phyloP scores from a whole-genome alignment of 2,113 vertebrate genomes.

The Dryoscopus gambensis region DNA sequence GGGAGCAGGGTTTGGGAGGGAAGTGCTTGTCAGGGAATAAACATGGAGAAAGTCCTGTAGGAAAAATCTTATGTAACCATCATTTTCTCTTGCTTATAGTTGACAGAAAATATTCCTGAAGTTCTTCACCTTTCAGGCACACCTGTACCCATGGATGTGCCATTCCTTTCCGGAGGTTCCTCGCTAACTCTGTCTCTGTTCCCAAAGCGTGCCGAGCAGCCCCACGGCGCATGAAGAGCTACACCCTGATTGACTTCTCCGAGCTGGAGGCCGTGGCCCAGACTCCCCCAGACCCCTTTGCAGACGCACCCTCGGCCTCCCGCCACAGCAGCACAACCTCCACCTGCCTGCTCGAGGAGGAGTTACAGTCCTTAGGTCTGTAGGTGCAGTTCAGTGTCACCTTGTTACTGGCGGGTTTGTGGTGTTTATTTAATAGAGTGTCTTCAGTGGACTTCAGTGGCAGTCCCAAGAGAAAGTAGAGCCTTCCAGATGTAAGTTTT shows the following conservation, averaged over 20 bases:
- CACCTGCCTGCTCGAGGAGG: constrained; percentile 56
- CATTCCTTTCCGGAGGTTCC: not conserved
- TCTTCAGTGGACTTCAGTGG: not conserved
- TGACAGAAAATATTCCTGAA: not conserved
- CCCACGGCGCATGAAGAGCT: constrained; percentile 67
- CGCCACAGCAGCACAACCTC: not conserved
- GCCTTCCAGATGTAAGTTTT: not conserved
- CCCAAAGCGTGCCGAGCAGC: constrained; percentile 49
- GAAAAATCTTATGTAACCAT: not conserved
- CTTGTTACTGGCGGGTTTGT: fast-evolving
- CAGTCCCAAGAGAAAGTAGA: not conserved
- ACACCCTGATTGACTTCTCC: constrained; percentile 83
- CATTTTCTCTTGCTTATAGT: fast-evolving
- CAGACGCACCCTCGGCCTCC: fast-evolving
- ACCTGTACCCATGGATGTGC: not conserved
- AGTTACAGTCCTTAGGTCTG: constrained; percentile 71
- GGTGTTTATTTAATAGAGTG: too few species aligned
- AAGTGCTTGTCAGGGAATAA: not conserved
- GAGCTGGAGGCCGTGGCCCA: constrained; percentile 49
- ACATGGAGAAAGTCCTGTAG: not conserved
- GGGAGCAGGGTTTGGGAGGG: not conserved
- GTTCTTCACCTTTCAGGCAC: too few species aligned
- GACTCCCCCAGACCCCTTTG: not conserved
- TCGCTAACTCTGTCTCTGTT: not conserved
- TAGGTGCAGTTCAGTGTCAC: not conserved